Evolutionary conservation across 2,113 vertebrate genomes (phyloP).

Genomic region (Salminus brasiliensis): DNA sequence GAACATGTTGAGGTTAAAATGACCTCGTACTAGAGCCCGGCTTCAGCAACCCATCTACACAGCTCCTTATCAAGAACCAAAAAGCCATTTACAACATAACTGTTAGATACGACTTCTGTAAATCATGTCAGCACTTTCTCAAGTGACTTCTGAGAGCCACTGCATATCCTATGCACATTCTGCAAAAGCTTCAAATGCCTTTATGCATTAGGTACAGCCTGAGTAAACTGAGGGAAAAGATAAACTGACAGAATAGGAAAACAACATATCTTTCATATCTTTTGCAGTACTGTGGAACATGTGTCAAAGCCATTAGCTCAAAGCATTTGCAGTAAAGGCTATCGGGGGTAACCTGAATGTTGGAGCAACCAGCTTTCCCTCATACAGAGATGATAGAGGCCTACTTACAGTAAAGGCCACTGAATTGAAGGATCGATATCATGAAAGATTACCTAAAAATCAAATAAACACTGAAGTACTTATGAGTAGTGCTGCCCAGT

Average conservation of each 20-base stretch:
- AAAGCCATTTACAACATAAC: constrained; percentile 34
- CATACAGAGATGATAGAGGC: not conserved
- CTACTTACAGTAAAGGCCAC: not conserved
- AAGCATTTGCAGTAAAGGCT: not conserved
- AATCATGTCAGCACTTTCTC: constrained; percentile 19
- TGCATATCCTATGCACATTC: not conserved
- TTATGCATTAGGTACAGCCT: not conserved
- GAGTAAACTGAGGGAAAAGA: not conserved
- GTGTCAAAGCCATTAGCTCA: constrained; percentile 15
- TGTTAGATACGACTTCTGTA: not conserved
- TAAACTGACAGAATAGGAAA: not conserved
- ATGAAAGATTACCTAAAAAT: no score
- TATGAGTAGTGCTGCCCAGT: no score
- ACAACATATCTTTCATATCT: not conserved
- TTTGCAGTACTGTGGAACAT: not conserved
- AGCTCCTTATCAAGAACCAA: constrained; percentile 29
- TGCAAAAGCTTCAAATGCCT: not conserved
- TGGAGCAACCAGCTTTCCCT: not conserved
- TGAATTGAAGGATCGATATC: not conserved
- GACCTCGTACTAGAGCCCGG: constrained; percentile 10
- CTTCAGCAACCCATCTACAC: constrained; percentile 17
- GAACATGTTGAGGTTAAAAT: constrained; percentile 21
- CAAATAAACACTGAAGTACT: no score
- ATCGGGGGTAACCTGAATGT: not conserved
- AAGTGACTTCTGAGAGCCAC: not conserved